Evolutionary conservation across 2,888 invertebrate species (phyloP).

Genomic region (Nomada goodeniana): DNA sequence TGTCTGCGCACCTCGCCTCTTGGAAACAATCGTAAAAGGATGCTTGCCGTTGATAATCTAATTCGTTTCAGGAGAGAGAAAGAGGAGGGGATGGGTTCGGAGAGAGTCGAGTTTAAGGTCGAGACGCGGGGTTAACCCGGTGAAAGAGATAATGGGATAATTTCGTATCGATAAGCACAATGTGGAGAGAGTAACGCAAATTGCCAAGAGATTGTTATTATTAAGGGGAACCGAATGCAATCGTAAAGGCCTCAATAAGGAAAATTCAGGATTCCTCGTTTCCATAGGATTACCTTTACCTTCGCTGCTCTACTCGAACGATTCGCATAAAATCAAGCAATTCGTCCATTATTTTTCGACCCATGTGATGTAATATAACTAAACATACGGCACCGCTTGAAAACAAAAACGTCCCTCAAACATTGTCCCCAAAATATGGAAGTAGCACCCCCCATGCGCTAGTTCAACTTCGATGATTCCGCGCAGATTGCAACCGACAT

Average conservation of each 20-base stretch:
- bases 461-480: no score
- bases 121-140: neutral
- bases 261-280: neutral
- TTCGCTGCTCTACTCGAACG: no score
- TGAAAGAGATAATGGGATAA: neutral
- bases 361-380: neutral
- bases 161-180: neutral
- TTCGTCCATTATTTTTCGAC: no score
- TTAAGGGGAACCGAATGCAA: neutral
- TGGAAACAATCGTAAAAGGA: conserved; percentile 27
- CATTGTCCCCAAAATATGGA: no score
- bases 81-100: no score
- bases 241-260: neutral
- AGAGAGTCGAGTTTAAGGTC: neutral
- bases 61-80: neutral
- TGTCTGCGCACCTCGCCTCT: neutral
- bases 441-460: no score
- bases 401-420: no score
- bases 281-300: no score
- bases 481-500: no score
- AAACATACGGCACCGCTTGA: neutral
- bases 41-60: neutral
- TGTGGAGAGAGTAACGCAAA: neutral
- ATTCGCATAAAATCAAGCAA: no score
- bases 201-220: neutral